A percentile compares a stretch with the other conserved stretches of the same genome.
Evolutionary conservation across 1,140 invertebrate genomes (phyloP).

Genomic region (silkworm (Bombyx mori)): ASM3026992v2 NC_085110.1:5054001-5054500

Average conservation of each 20-base stretch:
- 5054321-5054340: constrained; percentile 38
- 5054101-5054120: constrained; percentile 38
- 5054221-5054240: constrained; percentile 51
- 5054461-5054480: too few species aligned
- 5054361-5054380: constrained; percentile 55
- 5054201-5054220: constrained; percentile 62
- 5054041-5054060: too few species aligned
- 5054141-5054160: constrained; percentile 34
- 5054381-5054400: constrained; percentile 56
- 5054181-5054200: constrained; percentile 49
- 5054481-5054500: too few species aligned
- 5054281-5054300: constrained; percentile 35
- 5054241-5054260: constrained; percentile 48
- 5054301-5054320: constrained; percentile 56
- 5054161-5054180: constrained; percentile 66
- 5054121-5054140: constrained; percentile 41
- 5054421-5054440: constrained; percentile 10
- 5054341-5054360: constrained; percentile 43
- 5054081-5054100: neutral
- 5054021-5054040: too few species aligned
- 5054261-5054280: constrained; percentile 70
- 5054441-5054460: too few species aligned
- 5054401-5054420: constrained; percentile 52
- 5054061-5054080: too few species aligned
- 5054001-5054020: too few species aligned